These are phyloP conservation scores for Microcebus lehilahytsara DNA, from an alignment of 2,113 vertebrate genomes.

Conservation along the genomic window DNA sequence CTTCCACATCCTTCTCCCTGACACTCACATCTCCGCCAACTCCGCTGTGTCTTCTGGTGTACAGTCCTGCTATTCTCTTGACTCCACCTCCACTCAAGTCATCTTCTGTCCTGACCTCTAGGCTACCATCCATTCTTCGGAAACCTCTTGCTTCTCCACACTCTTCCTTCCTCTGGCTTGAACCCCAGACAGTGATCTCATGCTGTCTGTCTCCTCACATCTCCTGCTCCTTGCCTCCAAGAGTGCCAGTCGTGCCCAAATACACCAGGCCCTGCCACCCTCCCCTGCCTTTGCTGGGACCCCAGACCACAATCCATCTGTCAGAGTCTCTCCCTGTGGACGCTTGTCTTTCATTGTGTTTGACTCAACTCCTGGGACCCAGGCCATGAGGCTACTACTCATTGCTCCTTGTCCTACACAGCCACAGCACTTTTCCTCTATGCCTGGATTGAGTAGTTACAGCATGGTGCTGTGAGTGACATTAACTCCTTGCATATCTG, in stretches of 20 bases:
- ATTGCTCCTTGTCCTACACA: background rate
- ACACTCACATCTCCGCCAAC: background rate
- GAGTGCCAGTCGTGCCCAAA: background rate
- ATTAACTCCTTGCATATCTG: background rate
- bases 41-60: background rate
- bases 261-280: accelerated
- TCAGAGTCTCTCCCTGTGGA: background rate
- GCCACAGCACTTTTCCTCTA: background rate
- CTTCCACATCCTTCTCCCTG: no score
- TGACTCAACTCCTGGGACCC: background rate
- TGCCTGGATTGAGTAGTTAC: background rate
- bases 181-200: no score
- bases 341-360: background rate
- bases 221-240: background rate
- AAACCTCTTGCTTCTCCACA: background rate
- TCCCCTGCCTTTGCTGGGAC: background rate
- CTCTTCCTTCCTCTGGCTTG: background rate
- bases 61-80: background rate
- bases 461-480: background rate
- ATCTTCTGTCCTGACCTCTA: background rate
- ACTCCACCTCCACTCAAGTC: background rate
- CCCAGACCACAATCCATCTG: background rate
- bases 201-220: background rate
- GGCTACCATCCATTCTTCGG: background rate
- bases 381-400: background rate